Evolutionary conservation across 2,113 vertebrate species (phyloP), one percentile per base, ranked within the genome.

Genomic region (Indicator maculatus): DNA sequence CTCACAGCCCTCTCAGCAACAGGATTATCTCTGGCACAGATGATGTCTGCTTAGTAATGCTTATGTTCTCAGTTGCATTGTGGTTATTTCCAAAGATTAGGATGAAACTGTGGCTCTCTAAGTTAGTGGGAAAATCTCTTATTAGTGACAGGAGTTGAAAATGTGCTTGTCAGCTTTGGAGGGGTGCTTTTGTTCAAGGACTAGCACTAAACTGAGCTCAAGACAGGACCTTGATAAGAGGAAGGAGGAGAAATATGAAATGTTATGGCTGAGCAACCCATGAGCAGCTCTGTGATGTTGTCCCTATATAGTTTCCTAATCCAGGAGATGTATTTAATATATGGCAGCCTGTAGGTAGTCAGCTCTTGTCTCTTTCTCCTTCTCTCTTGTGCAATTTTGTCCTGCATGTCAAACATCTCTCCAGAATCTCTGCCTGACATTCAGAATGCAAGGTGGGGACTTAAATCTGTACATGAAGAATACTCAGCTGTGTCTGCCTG

Each of bases 1-100:
- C 53, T 78, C 30, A 0, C 52, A 47, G 88, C 75, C n/a, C 75
- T 75, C 73, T 65, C 75, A 80, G 85, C 0, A 1, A 60, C 83
- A 69, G 38, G 58, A 75, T 94, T 95, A 84, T 95, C 83, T 83
- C 80, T 95, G 88, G 85, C 91, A 84, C 27, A 55, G 71, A 58
- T 31, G 30, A 92, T 79, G 91, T 72, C 76, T 91, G 76, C 65
- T 95, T 58, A 72, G 82, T 30, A 81, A 58, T 67, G 83, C 44
- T 95, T 58, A 31, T 78, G 61, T 72, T 80, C 83, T 72, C 83
- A 50, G 23, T 39, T 90, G n/a, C 16, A 12, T 88, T 95, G 76
- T 83, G 58, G 73, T 93, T 93, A 90, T 93, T 93, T 78, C 61
- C 44, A 45, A 91, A 88, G 86, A 90, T 81, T 81, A 69, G 39